These are phyloP conservation scores for Pangasius larnaudii DNA, from an alignment of 2,797 vertebrate species.

Conservation along the genomic window DNA sequence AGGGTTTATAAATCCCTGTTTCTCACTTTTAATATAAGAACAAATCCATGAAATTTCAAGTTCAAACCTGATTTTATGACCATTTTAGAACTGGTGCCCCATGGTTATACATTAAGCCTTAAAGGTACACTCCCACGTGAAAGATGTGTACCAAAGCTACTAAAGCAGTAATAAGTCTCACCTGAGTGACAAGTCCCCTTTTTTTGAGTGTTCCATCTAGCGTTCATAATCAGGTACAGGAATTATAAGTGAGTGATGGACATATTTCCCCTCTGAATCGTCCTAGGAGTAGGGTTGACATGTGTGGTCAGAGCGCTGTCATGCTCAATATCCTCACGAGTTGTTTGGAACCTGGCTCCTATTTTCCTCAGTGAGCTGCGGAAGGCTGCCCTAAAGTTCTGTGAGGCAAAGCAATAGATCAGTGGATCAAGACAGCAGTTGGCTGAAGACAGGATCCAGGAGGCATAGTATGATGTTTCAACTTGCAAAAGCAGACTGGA, in stretches of 20 bases:
- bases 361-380: slow-evolving; percentile 53
- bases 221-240: background rate
- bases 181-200: too few species aligned
- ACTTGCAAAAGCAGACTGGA: slow-evolving; percentile 49
- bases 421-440: slow-evolving; percentile 69
- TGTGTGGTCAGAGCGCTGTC: slow-evolving; percentile 10
- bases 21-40: background rate
- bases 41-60: background rate
- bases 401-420: slow-evolving; percentile 61
- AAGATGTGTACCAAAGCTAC: background rate
- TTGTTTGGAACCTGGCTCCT: slow-evolving; percentile 12
- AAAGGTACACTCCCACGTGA: background rate
- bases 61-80: background rate
- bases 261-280: background rate
- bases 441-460: slow-evolving; percentile 60
- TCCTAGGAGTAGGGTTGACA: background rate
- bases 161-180: background rate
- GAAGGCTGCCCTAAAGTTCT: slow-evolving; percentile 58
- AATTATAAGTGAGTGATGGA: background rate
- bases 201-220: background rate
- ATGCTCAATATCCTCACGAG: background rate
- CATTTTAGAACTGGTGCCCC: background rate
- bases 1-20: background rate
- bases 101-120: background rate
- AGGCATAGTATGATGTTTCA: slow-evolving; percentile 58